Conservation (phyloP, 2,797 vertebrate genomes). For the Bufotes viridis region DNA sequence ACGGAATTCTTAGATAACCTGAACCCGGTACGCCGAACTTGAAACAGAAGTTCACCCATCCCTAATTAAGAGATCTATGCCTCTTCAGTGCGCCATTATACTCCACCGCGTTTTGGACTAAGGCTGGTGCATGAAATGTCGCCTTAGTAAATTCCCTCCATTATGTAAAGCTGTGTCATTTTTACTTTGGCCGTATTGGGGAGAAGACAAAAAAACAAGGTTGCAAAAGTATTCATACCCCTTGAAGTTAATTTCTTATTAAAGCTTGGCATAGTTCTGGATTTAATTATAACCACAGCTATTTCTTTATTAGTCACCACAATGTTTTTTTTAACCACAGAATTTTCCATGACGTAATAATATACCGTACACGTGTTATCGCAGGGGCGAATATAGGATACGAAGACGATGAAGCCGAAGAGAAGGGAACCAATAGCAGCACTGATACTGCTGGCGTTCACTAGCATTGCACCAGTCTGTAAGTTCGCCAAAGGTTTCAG, state of each 20-base stretch:
- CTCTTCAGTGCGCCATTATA: too few species aligned
- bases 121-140: too few species aligned
- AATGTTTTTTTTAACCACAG: not conserved
- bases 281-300: not conserved
- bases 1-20: too few species aligned
- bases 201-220: too few species aligned
- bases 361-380: not conserved
- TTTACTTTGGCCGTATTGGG: too few species aligned
- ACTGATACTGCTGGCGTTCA: not conserved
- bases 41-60: too few species aligned
- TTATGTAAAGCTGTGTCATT: too few species aligned
- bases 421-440: not conserved
- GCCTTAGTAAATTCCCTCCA: too few species aligned
- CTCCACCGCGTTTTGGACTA: too few species aligned
- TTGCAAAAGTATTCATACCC: not conserved
- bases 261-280: not conserved
- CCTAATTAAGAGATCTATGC: too few species aligned
- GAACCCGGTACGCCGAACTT: too few species aligned
- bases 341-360: not conserved
- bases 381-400: not conserved
- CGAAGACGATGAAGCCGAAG: constrained; percentile 7
- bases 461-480: not conserved
- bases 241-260: not conserved
- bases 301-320: not conserved
- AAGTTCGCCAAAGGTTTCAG: not conserved